Evolutionary conservation across 1,140 invertebrate species (phyloP), one percentile per base, ranked within the genome.

Genomic region (Drosophila teissieri): DNA sequence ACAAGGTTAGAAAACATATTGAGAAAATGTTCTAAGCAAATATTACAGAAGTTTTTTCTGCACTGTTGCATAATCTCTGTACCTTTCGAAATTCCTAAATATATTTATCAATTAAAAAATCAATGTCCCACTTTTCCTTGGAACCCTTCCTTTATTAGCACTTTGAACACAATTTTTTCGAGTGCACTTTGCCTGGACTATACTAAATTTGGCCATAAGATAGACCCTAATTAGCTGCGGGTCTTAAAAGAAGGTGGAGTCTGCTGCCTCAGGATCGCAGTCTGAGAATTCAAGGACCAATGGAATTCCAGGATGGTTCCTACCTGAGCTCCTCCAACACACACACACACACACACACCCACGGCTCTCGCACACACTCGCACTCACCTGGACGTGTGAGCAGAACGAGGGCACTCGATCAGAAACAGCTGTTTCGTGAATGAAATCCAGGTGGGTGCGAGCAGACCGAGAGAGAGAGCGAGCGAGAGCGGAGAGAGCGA

Each of bases 391-490:
- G 73, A 72, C 52, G 22, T 27, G 15, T 11, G 63, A 53, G 80
- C 84, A 86, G 83, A 86, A 86, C 84, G 84, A 86, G 83, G 83
- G 70, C 83, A 86, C 83, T 88, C 83, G 83, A 86, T 86, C 83
- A 86, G 80, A 63, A 88, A 88, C 84, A 88, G 84, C 84, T 88
- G 84, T 88, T 88, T 89, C 65, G 68, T 88, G 85, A 88, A 88
- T 88, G 84, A 88, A 88, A 72, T 57, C 80, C 84, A 89, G 61
- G 84, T 78, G 81, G 84, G 76, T 90, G 82, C 51, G 83, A 61
- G 46, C 19, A 52, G 46, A 31, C 22, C 22, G 22, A 48, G 44
- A 48, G 22, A 27, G 19, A 15, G 34, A 45, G 36, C 17, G 40
- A 46, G 12, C 17, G 48, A 52, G 56, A 39, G 45, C 27, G 37